phyloP scores from a whole-genome alignment of 2,113 vertebrate species.

The Pomatorhinus ruficollis region DNA sequence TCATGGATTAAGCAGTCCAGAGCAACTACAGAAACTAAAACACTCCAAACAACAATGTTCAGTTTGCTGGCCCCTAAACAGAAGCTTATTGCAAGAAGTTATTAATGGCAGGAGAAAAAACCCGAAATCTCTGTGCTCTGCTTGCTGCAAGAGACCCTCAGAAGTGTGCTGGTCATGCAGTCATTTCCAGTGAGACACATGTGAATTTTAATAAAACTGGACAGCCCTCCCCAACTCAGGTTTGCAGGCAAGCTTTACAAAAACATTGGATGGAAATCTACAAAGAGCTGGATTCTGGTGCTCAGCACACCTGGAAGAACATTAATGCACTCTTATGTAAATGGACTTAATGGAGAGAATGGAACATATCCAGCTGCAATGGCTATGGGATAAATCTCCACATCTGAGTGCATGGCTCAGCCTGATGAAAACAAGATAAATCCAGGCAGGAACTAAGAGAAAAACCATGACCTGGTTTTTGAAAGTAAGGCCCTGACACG shows the following conservation, averaged over 20 bases:
- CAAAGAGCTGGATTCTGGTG: neutral
- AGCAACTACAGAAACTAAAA: neutral
- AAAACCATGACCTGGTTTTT: neutral
- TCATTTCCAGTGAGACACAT: constrained; percentile 3
- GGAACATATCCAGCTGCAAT: constrained; percentile 17
- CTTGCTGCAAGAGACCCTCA: neutral
- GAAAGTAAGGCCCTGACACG: neutral
- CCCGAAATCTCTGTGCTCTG: rapidly evolving
- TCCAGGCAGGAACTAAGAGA: neutral
- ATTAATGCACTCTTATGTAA: constrained; percentile 2
- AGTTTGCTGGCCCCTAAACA: neutral
- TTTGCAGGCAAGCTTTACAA: neutral
- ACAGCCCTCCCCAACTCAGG: neutral
- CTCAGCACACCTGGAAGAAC: neutral
- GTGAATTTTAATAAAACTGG: constrained; percentile 30
- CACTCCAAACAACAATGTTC: neutral
- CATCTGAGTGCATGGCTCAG: neutral
- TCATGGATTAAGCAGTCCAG: neutral
- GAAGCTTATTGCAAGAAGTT: neutral
- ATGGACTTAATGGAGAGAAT: constrained; percentile 1
- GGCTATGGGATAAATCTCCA: neutral
- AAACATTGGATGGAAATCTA: neutral
- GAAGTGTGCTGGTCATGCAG: neutral
- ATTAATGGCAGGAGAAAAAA: neutral
- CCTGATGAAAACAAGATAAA: neutral